Evolutionary conservation across 2,888 invertebrate species (phyloP).

Genomic region (Acronicta leporina): DNA sequence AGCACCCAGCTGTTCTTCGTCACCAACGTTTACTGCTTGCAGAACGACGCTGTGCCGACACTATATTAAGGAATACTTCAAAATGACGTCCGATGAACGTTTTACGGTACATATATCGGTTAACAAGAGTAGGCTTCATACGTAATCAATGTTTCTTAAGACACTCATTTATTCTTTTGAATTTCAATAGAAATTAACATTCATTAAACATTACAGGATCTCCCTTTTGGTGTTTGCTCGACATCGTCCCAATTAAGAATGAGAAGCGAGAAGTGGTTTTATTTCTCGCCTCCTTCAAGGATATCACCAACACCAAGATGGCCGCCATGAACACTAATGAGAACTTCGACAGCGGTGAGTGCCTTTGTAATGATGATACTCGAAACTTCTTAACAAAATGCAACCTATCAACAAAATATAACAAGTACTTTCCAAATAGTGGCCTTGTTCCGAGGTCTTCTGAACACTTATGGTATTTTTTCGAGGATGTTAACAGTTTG

Average conservation of each 20-base stretch:
- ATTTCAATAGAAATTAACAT: slow-evolving; percentile 60
- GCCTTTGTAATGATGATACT: slow-evolving; percentile 60
- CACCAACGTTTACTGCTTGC: slow-evolving; percentile 67
- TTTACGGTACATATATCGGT: slow-evolving; percentile 19
- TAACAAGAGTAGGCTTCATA: slow-evolving; percentile 36
- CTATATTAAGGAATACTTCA: slow-evolving; percentile 55
- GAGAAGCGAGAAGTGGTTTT: slow-evolving; percentile 99
- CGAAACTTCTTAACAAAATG: slow-evolving; percentile 63
- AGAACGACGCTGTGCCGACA: slow-evolving; percentile 49
- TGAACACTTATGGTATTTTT: slow-evolving; percentile 53
- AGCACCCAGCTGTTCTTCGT: slow-evolving; percentile 77
- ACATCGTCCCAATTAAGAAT: slow-evolving; percentile 99
- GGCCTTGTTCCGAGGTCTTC: slow-evolving; percentile 57
- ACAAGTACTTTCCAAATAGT: slow-evolving; percentile 55
- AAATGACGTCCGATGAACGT: slow-evolving; percentile 11
- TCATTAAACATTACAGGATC: slow-evolving; percentile 90
- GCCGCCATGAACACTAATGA: slow-evolving; percentile 95
- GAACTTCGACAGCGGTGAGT: slow-evolving; percentile 96
- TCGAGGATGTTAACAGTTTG: slow-evolving; percentile 58
- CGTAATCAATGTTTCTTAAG: slow-evolving; percentile 48
- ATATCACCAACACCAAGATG: slow-evolving; percentile 97
- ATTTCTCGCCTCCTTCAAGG: slow-evolving; percentile 98
- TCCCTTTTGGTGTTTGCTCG: slow-evolving; percentile 98
- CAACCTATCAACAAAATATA: slow-evolving; percentile 59
- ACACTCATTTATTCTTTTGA: slow-evolving; percentile 49